phyloP scores from a whole-genome alignment of 2,113 vertebrate species.

The Mesoclemmys tuberculata region DNA sequence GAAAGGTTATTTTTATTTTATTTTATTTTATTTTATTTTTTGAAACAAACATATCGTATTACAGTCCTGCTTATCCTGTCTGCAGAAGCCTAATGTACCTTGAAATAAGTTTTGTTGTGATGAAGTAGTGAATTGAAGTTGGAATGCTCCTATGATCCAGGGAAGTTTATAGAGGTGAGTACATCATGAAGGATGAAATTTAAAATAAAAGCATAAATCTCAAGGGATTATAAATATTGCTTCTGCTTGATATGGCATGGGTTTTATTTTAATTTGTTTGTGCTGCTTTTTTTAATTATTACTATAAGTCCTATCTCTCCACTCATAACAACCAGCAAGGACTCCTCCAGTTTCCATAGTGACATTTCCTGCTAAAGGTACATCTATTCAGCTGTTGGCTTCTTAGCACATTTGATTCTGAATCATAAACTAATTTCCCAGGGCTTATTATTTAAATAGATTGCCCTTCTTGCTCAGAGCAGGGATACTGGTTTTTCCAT shows the following conservation, averaged over 20 bases:
- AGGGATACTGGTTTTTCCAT: constrained; percentile 17
- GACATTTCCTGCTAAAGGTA: constrained; percentile 50
- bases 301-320: constrained; percentile 12
- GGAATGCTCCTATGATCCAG: constrained; percentile 48
- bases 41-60: constrained; percentile 70
- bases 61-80: constrained; percentile 64
- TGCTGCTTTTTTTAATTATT: constrained; percentile 6
- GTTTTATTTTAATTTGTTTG: constrained; percentile 66
- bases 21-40: constrained; percentile 33
- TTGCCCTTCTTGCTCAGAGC: constrained; percentile 57
- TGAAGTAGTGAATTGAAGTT: constrained; percentile 73
- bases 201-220: constrained; percentile 72
- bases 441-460: constrained; percentile 57
- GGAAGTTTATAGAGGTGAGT: constrained; percentile 57
- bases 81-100: constrained; percentile 78
- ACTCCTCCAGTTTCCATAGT: constrained; percentile 69
- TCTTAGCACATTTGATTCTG: constrained; percentile 38
- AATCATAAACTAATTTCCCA: constrained; percentile 60
- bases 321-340: constrained; percentile 34
- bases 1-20: not conserved
- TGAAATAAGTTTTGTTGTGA: constrained; percentile 84
- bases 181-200: constrained; percentile 55
- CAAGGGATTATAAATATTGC: constrained; percentile 65
- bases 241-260: constrained; percentile 24
- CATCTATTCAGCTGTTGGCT: constrained; percentile 51